Evolutionary conservation across 2,888 invertebrate species (phyloP).

Genomic region (Blomia tropicalis): DNA sequence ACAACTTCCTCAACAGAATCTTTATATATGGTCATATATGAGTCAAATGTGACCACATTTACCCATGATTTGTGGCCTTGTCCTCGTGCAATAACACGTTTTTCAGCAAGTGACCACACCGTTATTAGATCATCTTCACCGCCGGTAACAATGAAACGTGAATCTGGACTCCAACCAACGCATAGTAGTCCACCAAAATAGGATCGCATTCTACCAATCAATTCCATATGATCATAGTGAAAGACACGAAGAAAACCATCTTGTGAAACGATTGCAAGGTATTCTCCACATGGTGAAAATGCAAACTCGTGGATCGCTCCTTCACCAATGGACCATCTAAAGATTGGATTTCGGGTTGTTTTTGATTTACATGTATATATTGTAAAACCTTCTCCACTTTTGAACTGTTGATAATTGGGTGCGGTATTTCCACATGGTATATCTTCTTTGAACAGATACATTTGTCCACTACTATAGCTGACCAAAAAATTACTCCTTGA

Average conservation of each 20-base stretch:
- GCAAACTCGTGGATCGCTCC: slow-evolving; percentile 87
- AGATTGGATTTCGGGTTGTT: slow-evolving; percentile 85
- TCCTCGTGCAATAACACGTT: slow-evolving; percentile 85
- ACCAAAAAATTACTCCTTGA: slow-evolving; percentile 83
- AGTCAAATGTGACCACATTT: slow-evolving; percentile 81
- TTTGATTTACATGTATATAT: slow-evolving; percentile 92
- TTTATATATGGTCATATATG: slow-evolving; percentile 52
- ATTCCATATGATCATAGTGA: slow-evolving; percentile 92
- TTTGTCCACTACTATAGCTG: slow-evolving; percentile 83
- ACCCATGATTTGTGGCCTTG: slow-evolving; percentile 98
- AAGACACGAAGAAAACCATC: slow-evolving; percentile 81
- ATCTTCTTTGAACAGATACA: slow-evolving; percentile 95
- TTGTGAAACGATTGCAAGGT: slow-evolving; percentile 64
- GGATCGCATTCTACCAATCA: slow-evolving; percentile 77
- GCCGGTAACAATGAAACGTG: slow-evolving; percentile 82
- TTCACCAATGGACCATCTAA: slow-evolving; percentile 49
- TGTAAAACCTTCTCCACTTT: slow-evolving; percentile 80
- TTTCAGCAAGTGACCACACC: slow-evolving; percentile 82
- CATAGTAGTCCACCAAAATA: slow-evolving; percentile 96
- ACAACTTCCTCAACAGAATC: slow-evolving; percentile 38
- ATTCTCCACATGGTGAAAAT: slow-evolving; percentile 79
- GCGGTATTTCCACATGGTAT: slow-evolving; percentile 70
- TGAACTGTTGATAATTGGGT: slow-evolving; percentile 86
- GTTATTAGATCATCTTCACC: slow-evolving; percentile 98
- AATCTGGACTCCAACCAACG: slow-evolving; percentile 95